Evolutionary conservation across 2,888 invertebrate species (phyloP), one percentile per base, ranked within the genome.

Genomic region (Gasteruption jaculator): DNA sequence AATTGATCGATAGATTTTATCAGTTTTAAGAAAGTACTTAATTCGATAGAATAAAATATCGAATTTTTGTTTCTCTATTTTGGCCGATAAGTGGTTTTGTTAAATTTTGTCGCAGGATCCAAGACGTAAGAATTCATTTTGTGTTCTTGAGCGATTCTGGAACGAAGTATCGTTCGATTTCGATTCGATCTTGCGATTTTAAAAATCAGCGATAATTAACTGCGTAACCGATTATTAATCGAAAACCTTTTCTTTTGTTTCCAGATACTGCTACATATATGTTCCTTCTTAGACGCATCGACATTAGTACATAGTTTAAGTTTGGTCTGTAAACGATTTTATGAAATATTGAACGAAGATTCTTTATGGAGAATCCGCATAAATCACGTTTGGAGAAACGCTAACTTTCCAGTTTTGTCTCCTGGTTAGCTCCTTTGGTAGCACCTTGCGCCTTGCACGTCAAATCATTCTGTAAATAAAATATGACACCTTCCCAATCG

Each of bases 251-350:
- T 45, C 44, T 43, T 43, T 41, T 38, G 48, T 36, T 75, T 74
- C 38, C 71, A 79, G 79, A 75, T 80, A 53, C 74, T 80, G 51
- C 68, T 80, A 46, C 76, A 80, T 61, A 79, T 80, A 61, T 80
- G 79, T 56, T 76, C 78, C 20, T 79, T 74, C 56, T 52, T 80
- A 57, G 78, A 80, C 63, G 76, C 77, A 45, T 70, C 74, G 51
- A 76, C 76, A 52, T 63, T 80, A 46, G 75, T 75, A 56, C 66
- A 74, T 33, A 73, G 74, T 14, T 60, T 80, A 38, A 73, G 76
- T 41, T 71, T 73, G 57, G 78, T 77, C 5, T 80, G 80, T 61
- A 75, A 72, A 56, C 70, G 78, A 50, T 77, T 80, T 57, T 67
- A 76, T 51, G 67, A 73, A 43, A 79, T 80, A 54, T 64, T 80